These are phyloP conservation scores for Scophthalmus maximus DNA, from an alignment of 2,113 vertebrate species.

Conservation along the genomic window DNA sequence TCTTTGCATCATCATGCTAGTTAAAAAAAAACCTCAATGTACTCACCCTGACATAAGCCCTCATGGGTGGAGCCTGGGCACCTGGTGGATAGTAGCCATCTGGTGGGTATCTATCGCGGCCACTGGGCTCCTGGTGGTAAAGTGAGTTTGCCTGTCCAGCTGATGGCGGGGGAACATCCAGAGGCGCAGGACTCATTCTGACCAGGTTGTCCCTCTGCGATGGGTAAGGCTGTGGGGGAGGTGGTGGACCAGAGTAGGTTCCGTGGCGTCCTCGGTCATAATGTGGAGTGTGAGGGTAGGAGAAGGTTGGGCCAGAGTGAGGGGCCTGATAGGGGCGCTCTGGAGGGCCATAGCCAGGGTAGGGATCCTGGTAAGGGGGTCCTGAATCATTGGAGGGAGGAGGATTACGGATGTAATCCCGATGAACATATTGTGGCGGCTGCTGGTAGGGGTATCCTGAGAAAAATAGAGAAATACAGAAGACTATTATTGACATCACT, in stretches of 20 bases:
- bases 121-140: slow-evolving; percentile 88
- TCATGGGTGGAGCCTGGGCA: slow-evolving; percentile 87
- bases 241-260: slow-evolving; percentile 85
- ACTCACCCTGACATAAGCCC: slow-evolving; percentile 89
- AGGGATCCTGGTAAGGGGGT: slow-evolving; percentile 90
- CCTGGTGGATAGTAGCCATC: slow-evolving; percentile 89
- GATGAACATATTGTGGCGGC: slow-evolving; percentile 84
- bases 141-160: slow-evolving; percentile 84
- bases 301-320: slow-evolving; percentile 88
- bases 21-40: background rate
- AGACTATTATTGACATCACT: background rate
- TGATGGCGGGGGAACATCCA: slow-evolving; percentile 86
- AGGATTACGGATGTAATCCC: slow-evolving; percentile 87
- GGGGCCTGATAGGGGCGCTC: slow-evolving; percentile 88
- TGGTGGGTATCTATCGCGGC: slow-evolving; percentile 86
- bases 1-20: background rate
- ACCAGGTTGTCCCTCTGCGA: slow-evolving; percentile 90
- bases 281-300: slow-evolving; percentile 88
- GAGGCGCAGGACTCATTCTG: slow-evolving; percentile 90
- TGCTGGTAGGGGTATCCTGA: slow-evolving; percentile 92
- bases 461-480: slow-evolving; percentile 35
- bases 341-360: slow-evolving; percentile 86
- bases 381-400: slow-evolving; percentile 84
- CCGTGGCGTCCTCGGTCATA: slow-evolving; percentile 88
- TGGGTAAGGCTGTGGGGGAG: slow-evolving; percentile 86